Conservation (phyloP, 2,888 invertebrate genomes). For the Eupsilia transversa region DNA sequence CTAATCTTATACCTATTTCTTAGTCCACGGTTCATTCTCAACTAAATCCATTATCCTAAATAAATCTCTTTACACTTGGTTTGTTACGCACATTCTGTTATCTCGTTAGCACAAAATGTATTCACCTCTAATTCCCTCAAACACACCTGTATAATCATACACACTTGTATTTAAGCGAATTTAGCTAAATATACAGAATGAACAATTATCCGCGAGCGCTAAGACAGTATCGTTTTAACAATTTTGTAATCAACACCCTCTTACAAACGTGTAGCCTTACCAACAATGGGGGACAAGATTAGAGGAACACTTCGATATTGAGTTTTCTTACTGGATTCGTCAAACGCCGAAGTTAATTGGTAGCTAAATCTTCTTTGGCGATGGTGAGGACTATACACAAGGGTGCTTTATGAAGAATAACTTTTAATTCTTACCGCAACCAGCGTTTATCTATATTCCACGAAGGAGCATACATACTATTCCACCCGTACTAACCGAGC, state of each 20-base stretch:
- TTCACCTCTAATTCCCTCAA: constrained; percentile 42
- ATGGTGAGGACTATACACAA: neutral
- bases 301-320: neutral
- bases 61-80: constrained; percentile 29
- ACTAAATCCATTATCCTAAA: constrained; percentile 10
- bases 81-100: constrained; percentile 19
- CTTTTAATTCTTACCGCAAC: neutral
- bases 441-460: neutral
- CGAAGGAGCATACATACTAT: too few relatives aligned
- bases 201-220: constrained; percentile 25
- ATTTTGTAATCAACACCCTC: constrained; percentile 51
- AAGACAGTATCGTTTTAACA: constrained; percentile 43
- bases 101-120: constrained; percentile 34
- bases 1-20: neutral
- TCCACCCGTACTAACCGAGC: too few relatives aligned
- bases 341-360: neutral
- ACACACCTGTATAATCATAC: constrained; percentile 29
- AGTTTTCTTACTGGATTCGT: neutral
- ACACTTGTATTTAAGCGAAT: constrained; percentile 33
- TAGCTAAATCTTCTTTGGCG: neutral
- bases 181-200: constrained; percentile 34
- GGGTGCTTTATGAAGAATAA: neutral
- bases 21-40: neutral
- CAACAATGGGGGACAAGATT: constrained; percentile 21
- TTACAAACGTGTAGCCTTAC: constrained; percentile 18